phyloP scores from a whole-genome alignment of 2,888 invertebrate genomes.

The Adelognathus sp. region DNA sequence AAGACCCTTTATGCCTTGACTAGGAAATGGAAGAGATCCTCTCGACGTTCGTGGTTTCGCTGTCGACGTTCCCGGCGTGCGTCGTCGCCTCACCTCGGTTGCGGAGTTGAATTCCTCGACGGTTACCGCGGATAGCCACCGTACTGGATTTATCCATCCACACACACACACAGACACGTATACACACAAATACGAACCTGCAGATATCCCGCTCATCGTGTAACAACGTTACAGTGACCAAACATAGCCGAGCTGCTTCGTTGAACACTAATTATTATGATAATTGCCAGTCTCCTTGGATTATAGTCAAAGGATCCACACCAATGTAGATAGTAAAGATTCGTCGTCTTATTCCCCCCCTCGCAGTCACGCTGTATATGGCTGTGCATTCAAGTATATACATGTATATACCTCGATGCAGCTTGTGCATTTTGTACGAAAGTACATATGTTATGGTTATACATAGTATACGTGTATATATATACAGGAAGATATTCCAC shows the following conservation, averaged over 20 bases:
- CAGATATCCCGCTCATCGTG: background rate
- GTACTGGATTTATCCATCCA: background rate
- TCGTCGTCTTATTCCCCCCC: slow-evolving; percentile 13
- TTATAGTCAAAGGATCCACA: slow-evolving; percentile 46
- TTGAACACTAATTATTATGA: slow-evolving; percentile 59
- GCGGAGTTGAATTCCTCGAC: slow-evolving; percentile 28
- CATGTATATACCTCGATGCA: background rate
- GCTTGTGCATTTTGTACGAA: slow-evolving; percentile 26
- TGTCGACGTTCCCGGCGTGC: slow-evolving; percentile 37
- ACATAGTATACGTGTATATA: too few relatives aligned
- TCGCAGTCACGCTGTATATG: background rate
- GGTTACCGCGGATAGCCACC: background rate
- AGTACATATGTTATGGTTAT: background rate
- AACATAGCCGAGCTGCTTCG: slow-evolving; percentile 55
- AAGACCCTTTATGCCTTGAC: slow-evolving; percentile 41
- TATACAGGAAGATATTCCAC: slow-evolving; percentile 37
- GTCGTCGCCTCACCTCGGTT: slow-evolving; percentile 22
- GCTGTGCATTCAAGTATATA: background rate
- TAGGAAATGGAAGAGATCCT: slow-evolving; percentile 57
- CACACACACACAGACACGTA: too few relatives aligned
- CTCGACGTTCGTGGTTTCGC: slow-evolving; percentile 8
- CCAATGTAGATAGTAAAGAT: slow-evolving; percentile 40
- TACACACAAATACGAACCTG: background rate
- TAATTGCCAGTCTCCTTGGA: slow-evolving; percentile 53
- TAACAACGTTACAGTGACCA: slow-evolving; percentile 52